A percentile compares a stretch with the other conserved stretches of the same genome.
Conservation (phyloP, 2,113 vertebrate species). For the Halichoerus grypus region DNA sequence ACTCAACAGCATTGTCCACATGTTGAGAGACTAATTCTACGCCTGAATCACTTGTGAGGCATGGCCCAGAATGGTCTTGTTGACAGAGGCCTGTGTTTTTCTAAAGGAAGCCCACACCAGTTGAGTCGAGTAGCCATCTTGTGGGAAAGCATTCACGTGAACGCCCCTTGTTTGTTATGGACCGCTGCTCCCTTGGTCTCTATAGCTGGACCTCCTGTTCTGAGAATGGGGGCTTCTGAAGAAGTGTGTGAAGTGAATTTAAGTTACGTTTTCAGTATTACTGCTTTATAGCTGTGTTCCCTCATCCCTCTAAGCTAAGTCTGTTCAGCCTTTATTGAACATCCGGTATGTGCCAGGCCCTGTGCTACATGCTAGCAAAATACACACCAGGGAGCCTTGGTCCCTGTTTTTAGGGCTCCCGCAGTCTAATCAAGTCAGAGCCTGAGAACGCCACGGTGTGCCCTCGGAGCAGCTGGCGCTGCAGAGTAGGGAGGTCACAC, state of each 20-base stretch:
- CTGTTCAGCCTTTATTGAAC: not conserved
- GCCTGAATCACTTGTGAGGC: rapidly evolving
- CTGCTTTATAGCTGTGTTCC: rapidly evolving
- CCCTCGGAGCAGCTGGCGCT: not conserved
- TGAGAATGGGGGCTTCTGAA: not conserved
- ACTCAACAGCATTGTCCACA: rapidly evolving
- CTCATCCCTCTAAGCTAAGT: not conserved
- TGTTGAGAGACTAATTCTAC: not conserved
- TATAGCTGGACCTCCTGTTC: not conserved
- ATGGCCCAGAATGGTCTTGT: rapidly evolving
- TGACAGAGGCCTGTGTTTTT: not conserved
- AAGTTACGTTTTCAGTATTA: rapidly evolving
- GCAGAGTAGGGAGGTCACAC: rapidly evolving
- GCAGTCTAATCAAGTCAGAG: not conserved
- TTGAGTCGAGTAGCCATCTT: not conserved
- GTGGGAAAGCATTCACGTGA: not conserved
- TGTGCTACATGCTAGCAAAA: not conserved
- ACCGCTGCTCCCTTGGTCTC: not conserved
- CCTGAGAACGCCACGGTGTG: rapidly evolving
- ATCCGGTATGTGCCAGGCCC: conserved; percentile 41
- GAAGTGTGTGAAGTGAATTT: not conserved
- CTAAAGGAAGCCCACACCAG: not conserved
- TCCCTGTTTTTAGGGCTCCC: not conserved
- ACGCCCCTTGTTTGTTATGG: not conserved
- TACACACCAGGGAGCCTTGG: not conserved